A percentile compares a stretch with the other conserved stretches of the same genome.
These are phyloP conservation scores for Andricus curvator DNA, from an alignment of 2,888 invertebrate species.

Conservation along the genomic window DNA sequence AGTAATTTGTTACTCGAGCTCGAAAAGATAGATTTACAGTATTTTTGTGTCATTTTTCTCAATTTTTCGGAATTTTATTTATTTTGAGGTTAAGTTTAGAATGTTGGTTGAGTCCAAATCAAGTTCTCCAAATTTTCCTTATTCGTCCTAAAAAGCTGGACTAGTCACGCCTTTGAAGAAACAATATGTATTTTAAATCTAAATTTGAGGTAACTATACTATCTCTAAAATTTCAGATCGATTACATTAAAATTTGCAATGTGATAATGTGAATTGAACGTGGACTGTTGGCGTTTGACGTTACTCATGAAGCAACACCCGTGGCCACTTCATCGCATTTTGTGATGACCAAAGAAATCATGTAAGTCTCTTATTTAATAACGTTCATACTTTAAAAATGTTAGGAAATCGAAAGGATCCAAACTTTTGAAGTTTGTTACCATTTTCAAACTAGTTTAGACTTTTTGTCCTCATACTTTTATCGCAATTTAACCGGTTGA, in stretches of 20 bases:
- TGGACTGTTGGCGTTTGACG: background rate
- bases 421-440: no score
- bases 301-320: background rate
- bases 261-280: background rate
- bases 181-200: background rate
- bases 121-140: no score
- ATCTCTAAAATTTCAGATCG: background rate
- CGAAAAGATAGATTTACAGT: background rate
- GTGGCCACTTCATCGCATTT: background rate
- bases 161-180: background rate
- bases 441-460: no score
- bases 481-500: no score
- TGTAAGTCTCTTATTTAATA: background rate
- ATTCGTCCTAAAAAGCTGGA: no score
- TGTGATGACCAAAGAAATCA: background rate
- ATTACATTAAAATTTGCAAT: conserved; percentile 1
- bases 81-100: background rate
- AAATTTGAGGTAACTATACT: background rate
- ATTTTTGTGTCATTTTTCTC: background rate
- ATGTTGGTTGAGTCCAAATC: background rate
- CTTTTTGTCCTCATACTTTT: no score
- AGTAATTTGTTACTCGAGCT: background rate
- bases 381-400: no score
- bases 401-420: no score
- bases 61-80: background rate